Conservation (phyloP, 2,113 vertebrate genomes). For the Pongo pygmaeus region DNA sequence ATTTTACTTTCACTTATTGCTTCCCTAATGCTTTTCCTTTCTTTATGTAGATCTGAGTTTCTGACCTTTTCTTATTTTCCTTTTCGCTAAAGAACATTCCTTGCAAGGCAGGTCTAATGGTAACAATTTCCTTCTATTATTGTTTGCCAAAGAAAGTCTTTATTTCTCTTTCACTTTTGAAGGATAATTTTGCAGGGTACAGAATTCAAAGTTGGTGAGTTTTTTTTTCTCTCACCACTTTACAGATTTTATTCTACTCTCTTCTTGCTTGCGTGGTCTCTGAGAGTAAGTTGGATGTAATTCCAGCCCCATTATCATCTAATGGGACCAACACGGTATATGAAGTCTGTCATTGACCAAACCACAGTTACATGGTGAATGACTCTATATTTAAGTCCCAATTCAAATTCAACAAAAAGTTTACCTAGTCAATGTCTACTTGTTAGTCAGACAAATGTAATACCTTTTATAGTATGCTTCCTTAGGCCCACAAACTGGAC, state of each 20-base stretch:
- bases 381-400: neutral
- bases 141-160: neutral
- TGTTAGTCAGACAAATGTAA: neutral
- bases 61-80: neutral
- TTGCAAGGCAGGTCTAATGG: neutral
- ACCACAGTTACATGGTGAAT: neutral
- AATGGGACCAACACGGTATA: neutral
- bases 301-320: neutral
- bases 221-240: neutral
- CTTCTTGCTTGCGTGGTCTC: neutral
- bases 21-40: neutral
- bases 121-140: neutral
- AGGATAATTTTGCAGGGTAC: neutral
- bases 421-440: neutral
- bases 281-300: neutral
- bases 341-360: neutral
- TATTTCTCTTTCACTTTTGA: neutral
- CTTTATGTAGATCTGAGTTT: neutral
- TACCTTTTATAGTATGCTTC: neutral
- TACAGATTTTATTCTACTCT: neutral
- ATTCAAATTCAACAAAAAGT: neutral
- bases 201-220: neutral
- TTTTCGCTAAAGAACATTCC: neutral
- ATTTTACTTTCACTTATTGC: neutral
- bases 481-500: neutral